phyloP scores from a whole-genome alignment of 1,140 invertebrate genomes.

The Vollenhovia emeryi region DNA sequence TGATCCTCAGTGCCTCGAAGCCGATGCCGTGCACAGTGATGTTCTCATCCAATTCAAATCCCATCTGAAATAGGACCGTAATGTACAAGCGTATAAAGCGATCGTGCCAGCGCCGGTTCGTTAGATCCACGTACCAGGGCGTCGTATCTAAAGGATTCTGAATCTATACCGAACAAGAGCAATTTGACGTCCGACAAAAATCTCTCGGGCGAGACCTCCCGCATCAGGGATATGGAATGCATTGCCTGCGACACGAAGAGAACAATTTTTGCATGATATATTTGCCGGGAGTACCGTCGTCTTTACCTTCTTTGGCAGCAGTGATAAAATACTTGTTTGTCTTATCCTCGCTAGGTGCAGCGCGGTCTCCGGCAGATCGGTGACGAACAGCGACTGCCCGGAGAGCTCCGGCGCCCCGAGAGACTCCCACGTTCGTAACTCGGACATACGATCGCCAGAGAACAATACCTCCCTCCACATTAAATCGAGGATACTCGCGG shows the following conservation, averaged over 20 bases:
- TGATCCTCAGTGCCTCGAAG: conserved; percentile 72
- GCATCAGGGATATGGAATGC: conserved; percentile 61
- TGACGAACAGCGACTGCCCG: conserved; percentile 77
- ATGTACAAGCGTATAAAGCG: neutral
- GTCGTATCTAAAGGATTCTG: conserved; percentile 81
- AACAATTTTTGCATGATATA: conserved; percentile 30
- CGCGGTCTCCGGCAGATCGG: conserved; percentile 75
- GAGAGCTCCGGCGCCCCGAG: conserved; percentile 73
- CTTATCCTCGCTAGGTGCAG: conserved; percentile 77
- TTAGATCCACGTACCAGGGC: conserved; percentile 66
- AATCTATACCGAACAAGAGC: conserved; percentile 84
- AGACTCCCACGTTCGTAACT: conserved; percentile 81
- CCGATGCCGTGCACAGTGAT: conserved; percentile 75
- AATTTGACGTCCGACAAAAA: conserved; percentile 83
- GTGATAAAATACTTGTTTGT: conserved; percentile 63
- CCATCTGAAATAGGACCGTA: conserved; percentile 64
- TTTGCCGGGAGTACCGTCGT: neutral
- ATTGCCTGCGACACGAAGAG: conserved; percentile 55
- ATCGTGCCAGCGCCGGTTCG: neutral
- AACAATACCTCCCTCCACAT: conserved; percentile 17
- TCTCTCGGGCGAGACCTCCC: conserved; percentile 72
- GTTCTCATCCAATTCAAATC: conserved; percentile 76
- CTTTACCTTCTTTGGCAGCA: conserved; percentile 68
- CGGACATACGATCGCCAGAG: neutral
- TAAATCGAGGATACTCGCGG: conserved; percentile 27